phyloP scores from a whole-genome alignment of 2,797 vertebrate genomes.

The Propithecus perrieri region DNA sequence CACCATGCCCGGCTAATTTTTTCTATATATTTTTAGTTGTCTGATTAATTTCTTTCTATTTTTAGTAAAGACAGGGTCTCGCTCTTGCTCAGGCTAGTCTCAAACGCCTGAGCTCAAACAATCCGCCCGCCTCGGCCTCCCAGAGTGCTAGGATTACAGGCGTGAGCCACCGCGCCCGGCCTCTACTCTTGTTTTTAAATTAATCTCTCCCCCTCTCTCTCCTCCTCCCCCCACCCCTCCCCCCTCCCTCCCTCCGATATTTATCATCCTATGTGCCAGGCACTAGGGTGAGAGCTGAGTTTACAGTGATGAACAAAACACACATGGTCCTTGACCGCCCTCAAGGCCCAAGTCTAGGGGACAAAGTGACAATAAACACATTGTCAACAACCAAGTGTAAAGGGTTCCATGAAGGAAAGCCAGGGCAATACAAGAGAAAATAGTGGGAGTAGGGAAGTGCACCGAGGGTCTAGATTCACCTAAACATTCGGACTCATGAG shows the following conservation, averaged over 20 bases:
- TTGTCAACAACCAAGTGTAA: not conserved
- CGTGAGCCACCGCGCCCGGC: too few species aligned
- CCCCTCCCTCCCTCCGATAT: not conserved
- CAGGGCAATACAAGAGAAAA: too few species aligned
- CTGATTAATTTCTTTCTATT: too few species aligned
- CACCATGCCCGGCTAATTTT: too few species aligned
- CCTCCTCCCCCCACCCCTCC: accelerated
- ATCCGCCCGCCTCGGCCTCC: too few species aligned
- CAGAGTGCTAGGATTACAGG: too few species aligned
- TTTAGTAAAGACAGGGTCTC: too few species aligned
- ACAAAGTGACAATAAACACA: not conserved
- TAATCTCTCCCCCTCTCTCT: not conserved
- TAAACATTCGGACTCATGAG: not conserved
- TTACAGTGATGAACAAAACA: not conserved
- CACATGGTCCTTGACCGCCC: not conserved
- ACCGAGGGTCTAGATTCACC: not conserved
- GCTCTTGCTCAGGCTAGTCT: too few species aligned
- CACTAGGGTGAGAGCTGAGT: not conserved
- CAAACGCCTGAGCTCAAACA: too few species aligned
- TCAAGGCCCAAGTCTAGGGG: not conserved
- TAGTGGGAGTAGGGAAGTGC: not conserved
- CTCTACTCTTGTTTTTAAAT: not conserved
- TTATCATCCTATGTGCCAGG: not conserved
- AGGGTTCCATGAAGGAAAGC: not conserved
- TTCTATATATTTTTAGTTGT: too few species aligned